Evolutionary conservation across 2,888 invertebrate genomes (phyloP).

Genomic region (Chymomyza fuscimana): DNA sequence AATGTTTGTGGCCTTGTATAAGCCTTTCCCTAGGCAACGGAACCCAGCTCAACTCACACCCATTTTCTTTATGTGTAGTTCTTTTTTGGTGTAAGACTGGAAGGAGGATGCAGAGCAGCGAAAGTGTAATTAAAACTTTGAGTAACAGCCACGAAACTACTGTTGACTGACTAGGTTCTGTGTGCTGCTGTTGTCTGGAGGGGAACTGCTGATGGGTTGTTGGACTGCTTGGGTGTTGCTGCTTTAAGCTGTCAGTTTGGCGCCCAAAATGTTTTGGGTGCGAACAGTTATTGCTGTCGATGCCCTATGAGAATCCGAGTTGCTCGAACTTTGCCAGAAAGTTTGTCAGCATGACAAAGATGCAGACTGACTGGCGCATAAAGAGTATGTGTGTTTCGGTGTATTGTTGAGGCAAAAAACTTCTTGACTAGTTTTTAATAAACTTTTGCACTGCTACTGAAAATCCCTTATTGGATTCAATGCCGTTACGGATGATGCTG

Average conservation of each 20-base stretch:
- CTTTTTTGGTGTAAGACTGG: neutral
- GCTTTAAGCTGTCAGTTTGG: conserved; percentile 50
- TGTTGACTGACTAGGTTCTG: conserved; percentile 59
- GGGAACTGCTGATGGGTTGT: neutral
- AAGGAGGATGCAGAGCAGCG: conserved; percentile 31
- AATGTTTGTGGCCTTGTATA: conserved; percentile 55
- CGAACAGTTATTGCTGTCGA: conserved; percentile 40
- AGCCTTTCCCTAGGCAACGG: conserved; percentile 14
- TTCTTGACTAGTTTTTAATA: conserved; percentile 42
- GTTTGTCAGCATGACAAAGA: neutral
- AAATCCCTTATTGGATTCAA: conserved; percentile 57
- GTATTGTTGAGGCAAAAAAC: conserved; percentile 12
- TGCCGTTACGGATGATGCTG: conserved; percentile 47
- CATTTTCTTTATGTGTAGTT: neutral
- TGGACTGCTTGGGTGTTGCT: conserved; percentile 1
- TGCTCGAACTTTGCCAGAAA: neutral
- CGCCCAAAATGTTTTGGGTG: conserved; percentile 52
- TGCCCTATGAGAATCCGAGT: neutral
- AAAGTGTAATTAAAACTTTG: conserved; percentile 78
- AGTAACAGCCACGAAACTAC: conserved; percentile 71
- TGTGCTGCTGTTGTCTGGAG: neutral
- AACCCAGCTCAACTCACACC: conserved; percentile 1
- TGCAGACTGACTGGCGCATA: neutral
- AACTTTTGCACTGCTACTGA: conserved; percentile 47
- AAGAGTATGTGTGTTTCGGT: neutral